Evolutionary conservation across 2,888 invertebrate genomes (phyloP).

Genomic region (Palloptera scutellata): DNA sequence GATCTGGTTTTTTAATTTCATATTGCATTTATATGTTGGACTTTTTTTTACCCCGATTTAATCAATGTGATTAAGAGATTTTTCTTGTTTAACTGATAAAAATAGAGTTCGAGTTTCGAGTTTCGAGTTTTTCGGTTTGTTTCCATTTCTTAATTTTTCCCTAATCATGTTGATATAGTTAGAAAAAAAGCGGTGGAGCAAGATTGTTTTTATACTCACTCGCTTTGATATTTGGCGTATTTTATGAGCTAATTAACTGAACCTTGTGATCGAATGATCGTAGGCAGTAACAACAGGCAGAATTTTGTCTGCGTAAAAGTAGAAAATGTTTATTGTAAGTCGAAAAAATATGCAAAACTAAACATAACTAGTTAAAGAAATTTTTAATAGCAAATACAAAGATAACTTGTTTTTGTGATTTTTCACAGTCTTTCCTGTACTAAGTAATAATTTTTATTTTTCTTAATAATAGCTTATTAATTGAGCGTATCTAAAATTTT

Average conservation of each 20-base stretch:
- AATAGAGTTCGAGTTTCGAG: not conserved
- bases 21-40: not conserved
- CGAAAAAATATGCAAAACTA: too few relatives aligned
- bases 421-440: too few relatives aligned
- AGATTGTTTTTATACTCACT: not conserved
- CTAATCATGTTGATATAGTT: constrained; percentile 6
- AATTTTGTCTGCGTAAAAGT: too few relatives aligned
- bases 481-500: too few relatives aligned
- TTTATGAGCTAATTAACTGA: constrained; percentile 27
- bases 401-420: too few relatives aligned
- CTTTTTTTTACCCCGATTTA: constrained; percentile 12
- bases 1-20: not conserved
- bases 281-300: too few relatives aligned
- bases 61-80: constrained; percentile 27
- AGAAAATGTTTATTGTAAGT: too few relatives aligned
- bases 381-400: too few relatives aligned
- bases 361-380: too few relatives aligned
- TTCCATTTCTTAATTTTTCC: not conserved
- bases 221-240: constrained; percentile 18
- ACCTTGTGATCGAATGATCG: not conserved
- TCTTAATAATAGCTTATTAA: too few relatives aligned
- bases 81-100: not conserved
- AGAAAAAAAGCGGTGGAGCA: not conserved
- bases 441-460: too few relatives aligned
- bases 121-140: not conserved